Conservation (phyloP, 2,888 invertebrate species). For the Ophion slaviceki region DNA sequence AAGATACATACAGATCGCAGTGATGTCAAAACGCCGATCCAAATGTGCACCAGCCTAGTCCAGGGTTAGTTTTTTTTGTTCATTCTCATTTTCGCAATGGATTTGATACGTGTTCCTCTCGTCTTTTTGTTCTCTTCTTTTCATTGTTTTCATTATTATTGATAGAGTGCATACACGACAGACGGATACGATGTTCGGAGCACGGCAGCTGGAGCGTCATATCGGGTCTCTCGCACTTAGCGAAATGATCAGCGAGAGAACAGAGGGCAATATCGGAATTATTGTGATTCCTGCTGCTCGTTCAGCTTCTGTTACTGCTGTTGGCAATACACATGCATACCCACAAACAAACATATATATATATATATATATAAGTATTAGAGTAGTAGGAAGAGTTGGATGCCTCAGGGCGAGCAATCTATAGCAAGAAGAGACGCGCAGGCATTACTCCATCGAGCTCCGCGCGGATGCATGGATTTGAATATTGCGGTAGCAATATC, state of each 20-base stretch:
- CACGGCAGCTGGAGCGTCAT: slow-evolving; percentile 39
- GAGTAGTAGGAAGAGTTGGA: slow-evolving; percentile 68
- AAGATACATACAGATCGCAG: no score
- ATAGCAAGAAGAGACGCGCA: slow-evolving; percentile 76
- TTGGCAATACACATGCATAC: slow-evolving; percentile 60
- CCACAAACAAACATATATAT: slow-evolving; percentile 13
- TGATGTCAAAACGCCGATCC: not conserved
- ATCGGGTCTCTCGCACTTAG: slow-evolving; percentile 76
- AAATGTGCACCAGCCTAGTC: not conserved
- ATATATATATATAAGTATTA: slow-evolving; percentile 47
- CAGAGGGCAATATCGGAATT: slow-evolving; percentile 83
- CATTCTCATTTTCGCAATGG: slow-evolving; percentile 43
- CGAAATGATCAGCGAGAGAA: slow-evolving; percentile 80
- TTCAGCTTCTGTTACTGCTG: slow-evolving; percentile 48
- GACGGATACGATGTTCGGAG: slow-evolving; percentile 27
- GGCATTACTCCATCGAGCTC: slow-evolving; percentile 79
- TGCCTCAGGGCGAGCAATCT: slow-evolving; percentile 81
- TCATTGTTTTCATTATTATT: slow-evolving; percentile 35
- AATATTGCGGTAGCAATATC: slow-evolving; percentile 82
- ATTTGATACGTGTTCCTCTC: slow-evolving; percentile 5
- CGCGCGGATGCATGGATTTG: slow-evolving; percentile 77
- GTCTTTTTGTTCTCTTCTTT: slow-evolving; percentile 13
- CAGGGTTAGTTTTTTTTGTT: not conserved
- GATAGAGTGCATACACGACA: slow-evolving; percentile 35
- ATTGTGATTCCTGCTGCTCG: slow-evolving; percentile 79